A percentile compares a stretch with the other conserved stretches of the same genome.
phyloP scores from a whole-genome alignment of 2,797 vertebrate genomes.

The Nothura maculosa region DNA sequence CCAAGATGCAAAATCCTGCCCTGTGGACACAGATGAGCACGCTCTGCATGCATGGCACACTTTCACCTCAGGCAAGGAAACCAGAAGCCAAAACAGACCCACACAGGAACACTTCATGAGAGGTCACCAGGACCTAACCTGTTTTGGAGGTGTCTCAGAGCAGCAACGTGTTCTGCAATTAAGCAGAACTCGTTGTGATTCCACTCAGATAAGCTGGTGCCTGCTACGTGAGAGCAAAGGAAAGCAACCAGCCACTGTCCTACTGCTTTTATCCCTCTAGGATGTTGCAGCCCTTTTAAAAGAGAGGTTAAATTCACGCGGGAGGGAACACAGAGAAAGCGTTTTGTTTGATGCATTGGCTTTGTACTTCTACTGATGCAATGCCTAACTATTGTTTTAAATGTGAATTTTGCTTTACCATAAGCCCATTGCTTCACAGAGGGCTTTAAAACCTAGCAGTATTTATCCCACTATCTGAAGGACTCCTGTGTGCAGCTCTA shows the following conservation, averaged over 20 bases:
- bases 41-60: neutral
- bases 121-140: neutral
- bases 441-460: neutral
- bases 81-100: neutral
- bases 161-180: fast-evolving
- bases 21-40: neutral
- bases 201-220: neutral
- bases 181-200: neutral
- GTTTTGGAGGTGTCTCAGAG: neutral
- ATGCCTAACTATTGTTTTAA: neutral
- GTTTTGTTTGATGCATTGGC: neutral
- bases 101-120: neutral
- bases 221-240: neutral
- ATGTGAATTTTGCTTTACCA: neutral
- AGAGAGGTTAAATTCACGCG: neutral
- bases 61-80: fast-evolving
- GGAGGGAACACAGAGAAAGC: neutral
- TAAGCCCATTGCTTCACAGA: neutral
- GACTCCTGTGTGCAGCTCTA: neutral
- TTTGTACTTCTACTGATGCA: neutral
- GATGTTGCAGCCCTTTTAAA: neutral
- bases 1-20: neutral
- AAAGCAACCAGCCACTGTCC: neutral
- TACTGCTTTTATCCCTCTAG: neutral
- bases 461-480: neutral